Percentiles rank a stretch among this genome's conserved stretches.
Evolutionary conservation across 2,888 invertebrate species (phyloP).

Genomic region (Parelbella ahira): DNA sequence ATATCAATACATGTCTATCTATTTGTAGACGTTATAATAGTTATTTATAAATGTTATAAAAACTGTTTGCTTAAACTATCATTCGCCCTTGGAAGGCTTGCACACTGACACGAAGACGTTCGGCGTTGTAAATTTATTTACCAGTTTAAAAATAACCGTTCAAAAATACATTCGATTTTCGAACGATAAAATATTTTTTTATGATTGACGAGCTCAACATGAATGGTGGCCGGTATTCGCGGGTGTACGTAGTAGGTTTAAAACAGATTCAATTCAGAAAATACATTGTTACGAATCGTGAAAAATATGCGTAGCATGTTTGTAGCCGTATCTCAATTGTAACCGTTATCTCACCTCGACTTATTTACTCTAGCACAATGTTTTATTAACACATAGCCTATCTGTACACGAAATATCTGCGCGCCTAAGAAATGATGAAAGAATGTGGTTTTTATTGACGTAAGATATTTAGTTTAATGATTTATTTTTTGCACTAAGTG

Average conservation of each 20-base stretch:
- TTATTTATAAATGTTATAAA: conserved; percentile 57
- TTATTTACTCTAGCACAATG: conserved; percentile 53
- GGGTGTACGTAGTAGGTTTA: too few species aligned
- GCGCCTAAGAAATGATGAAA: conserved; percentile 43
- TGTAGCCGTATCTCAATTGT: conserved; percentile 41
- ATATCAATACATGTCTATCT: conserved; percentile 31
- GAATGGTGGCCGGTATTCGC: conserved; percentile 32
- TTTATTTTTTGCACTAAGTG: too few species aligned
- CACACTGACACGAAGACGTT: conserved; percentile 41
- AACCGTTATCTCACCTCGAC: conserved; percentile 44
- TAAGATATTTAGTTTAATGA: conserved; percentile 39
- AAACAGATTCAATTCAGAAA: conserved; percentile 25
- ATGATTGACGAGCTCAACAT: conserved; percentile 45
- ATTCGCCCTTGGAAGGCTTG: conserved; percentile 62
- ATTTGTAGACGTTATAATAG: conserved; percentile 27
- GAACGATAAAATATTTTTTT: conserved; percentile 41
- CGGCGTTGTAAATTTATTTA: conserved; percentile 51
- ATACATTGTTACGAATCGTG: conserved; percentile 20
- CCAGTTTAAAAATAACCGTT: conserved; percentile 36
- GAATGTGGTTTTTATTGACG: conserved; percentile 20
- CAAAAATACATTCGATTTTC: conserved; percentile 54
- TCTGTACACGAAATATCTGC: conserved; percentile 34
- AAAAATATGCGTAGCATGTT: conserved; percentile 26
- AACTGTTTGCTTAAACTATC: conserved; percentile 59
- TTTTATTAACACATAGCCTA: conserved; percentile 47